phyloP scores from a whole-genome alignment of 23 tunicate species.

The Trididemnum nubilum region DNA sequence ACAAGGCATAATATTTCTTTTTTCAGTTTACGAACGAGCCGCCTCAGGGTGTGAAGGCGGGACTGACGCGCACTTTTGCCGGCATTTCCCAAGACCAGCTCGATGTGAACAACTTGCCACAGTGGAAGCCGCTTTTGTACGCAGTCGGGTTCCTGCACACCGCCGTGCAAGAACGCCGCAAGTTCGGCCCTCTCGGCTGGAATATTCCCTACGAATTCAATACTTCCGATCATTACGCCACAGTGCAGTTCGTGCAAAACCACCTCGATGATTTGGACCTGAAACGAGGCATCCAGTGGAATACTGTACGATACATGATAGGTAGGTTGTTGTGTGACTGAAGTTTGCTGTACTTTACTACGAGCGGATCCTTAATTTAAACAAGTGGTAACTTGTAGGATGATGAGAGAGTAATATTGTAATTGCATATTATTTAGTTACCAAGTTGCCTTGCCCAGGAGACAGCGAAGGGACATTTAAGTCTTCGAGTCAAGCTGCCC shows the following conservation, averaged over 20 bases:
- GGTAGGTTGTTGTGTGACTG: conserved; percentile 45
- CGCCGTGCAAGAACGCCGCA: conserved; percentile 91
- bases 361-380: too few species aligned
- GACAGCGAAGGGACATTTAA: too few species aligned
- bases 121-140: conserved; percentile 95
- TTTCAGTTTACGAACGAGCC: conserved; percentile 95
- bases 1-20: too few species aligned
- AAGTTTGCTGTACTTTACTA: too few species aligned
- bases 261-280: conserved; percentile 92
- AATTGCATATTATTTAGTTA: too few species aligned
- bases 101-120: conserved; percentile 88
- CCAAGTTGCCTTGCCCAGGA: too few species aligned
- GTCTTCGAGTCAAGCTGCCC: too few species aligned
- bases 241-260: conserved; percentile 90
- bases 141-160: conserved; percentile 93
- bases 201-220: conserved; percentile 97
- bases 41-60: conserved; percentile 95
- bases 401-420: too few species aligned
- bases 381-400: too few species aligned
- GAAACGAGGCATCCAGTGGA: conserved; percentile 90
- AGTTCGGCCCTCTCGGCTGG: conserved; percentile 98
- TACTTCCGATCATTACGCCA: conserved; percentile 95
- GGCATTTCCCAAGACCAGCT: conserved; percentile 88
- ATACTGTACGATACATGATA: conserved; percentile 93
- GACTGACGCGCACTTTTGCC: conserved; percentile 93